phyloP scores from a whole-genome alignment of 1,140 invertebrate species.

The Aphelinus atriplicis region DNA sequence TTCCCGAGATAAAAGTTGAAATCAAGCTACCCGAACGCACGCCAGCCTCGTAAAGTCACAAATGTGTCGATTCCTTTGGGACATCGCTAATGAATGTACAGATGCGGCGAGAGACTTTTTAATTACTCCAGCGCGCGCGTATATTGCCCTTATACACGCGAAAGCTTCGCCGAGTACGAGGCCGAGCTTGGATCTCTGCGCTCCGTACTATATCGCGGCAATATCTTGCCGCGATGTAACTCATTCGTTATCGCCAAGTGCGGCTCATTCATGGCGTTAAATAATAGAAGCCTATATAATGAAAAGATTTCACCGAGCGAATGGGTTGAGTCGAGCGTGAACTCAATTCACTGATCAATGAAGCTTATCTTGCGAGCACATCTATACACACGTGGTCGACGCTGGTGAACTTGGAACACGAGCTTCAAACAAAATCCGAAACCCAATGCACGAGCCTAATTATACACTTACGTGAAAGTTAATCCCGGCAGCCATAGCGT shows the following conservation, averaged over 20 bases:
- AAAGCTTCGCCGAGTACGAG: not conserved
- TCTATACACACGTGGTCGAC: not conserved
- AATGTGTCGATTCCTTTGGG: too few species aligned
- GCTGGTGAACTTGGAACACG: too few species aligned
- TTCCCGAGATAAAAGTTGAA: too few species aligned
- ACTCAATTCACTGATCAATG: slow-evolving; percentile 10
- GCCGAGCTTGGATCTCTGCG: not conserved
- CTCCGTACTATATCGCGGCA: not conserved
- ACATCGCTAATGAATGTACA: too few species aligned
- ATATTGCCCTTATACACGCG: not conserved
- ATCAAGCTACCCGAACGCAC: too few species aligned
- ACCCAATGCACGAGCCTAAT: too few species aligned
- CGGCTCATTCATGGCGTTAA: not conserved
- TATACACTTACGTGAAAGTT: too few species aligned
- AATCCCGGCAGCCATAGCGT: too few species aligned
- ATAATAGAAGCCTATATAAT: not conserved
- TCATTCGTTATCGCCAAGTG: not conserved
- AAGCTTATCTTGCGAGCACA: slow-evolving; percentile 15
- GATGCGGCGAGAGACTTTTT: too few species aligned
- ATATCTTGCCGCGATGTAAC: not conserved
- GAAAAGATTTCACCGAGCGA: not conserved
- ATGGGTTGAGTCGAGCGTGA: slow-evolving; percentile 1
- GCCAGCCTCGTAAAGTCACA: too few species aligned
- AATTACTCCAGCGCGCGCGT: too few species aligned
- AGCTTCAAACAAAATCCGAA: too few species aligned